Evolutionary conservation across 2,888 invertebrate species (phyloP).

Genomic region (Leptinotarsa rubiginosa): DNA sequence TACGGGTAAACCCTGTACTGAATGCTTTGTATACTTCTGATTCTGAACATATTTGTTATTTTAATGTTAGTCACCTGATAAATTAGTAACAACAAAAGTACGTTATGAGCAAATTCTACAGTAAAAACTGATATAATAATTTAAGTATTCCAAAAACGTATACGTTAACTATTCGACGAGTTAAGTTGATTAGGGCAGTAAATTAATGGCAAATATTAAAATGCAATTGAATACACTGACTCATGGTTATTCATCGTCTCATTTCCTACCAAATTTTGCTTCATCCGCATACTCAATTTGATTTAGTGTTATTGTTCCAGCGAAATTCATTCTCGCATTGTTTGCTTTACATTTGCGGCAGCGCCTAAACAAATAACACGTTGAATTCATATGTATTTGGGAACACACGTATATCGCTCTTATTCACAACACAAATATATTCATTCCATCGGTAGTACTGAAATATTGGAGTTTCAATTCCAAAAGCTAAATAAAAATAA

Average conservation of each 20-base stretch:
- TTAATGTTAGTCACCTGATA: too few species aligned
- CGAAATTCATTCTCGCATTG: constrained; percentile 45
- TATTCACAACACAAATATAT: not conserved
- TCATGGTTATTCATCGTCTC: constrained; percentile 44
- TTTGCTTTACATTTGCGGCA: constrained; percentile 47
- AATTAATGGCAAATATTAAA: constrained; percentile 33
- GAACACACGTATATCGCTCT: not conserved
- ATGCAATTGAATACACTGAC: constrained; percentile 36
- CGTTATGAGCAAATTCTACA: too few species aligned
- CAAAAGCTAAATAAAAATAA: not conserved
- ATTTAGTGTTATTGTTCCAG: constrained; percentile 47
- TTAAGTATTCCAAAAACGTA: too few species aligned
- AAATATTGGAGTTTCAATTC: not conserved
- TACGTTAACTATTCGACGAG: not conserved
- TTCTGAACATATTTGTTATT: too few species aligned
- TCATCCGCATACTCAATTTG: constrained; percentile 45
- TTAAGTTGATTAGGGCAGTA: constrained; percentile 3
- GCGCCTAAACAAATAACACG: constrained; percentile 43
- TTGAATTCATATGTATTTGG: constrained; percentile 18
- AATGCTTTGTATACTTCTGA: too few species aligned
- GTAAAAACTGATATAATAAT: too few species aligned
- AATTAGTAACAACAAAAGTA: too few species aligned
- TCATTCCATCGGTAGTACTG: not conserved
- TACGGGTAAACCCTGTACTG: too few species aligned
- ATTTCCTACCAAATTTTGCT: constrained; percentile 41